Evolutionary conservation across 1,140 invertebrate genomes (phyloP).

Genomic region (Homarus americanus): DNA sequence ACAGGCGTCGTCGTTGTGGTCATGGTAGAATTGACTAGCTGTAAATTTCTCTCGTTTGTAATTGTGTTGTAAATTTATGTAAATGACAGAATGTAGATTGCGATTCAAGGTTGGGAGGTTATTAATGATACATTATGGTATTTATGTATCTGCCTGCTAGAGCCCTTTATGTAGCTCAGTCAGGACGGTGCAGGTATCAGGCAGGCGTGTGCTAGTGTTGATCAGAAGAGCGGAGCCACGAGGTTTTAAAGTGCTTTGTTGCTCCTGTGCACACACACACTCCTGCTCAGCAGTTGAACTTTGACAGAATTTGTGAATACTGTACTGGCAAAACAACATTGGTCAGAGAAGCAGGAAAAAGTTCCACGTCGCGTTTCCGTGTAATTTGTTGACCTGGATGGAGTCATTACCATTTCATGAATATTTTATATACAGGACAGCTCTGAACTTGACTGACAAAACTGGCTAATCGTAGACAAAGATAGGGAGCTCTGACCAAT

Average conservation of each 20-base stretch:
- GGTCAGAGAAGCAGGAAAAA: not conserved
- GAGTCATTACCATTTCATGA: constrained; percentile 12
- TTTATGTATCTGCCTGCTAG: too few relatives aligned
- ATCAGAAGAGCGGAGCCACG: too few relatives aligned
- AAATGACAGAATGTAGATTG: not conserved
- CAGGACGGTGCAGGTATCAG: too few relatives aligned
- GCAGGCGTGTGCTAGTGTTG: too few relatives aligned
- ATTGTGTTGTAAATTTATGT: not conserved
- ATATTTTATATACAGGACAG: not conserved
- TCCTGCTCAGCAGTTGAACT: too few relatives aligned
- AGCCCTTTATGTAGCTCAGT: too few relatives aligned
- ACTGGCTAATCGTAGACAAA: not conserved
- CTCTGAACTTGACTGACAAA: not conserved
- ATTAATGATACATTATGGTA: not conserved
- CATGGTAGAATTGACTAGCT: not conserved
- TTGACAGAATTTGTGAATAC: too few relatives aligned
- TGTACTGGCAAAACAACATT: too few relatives aligned
- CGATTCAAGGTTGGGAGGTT: not conserved
- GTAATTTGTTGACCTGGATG: not conserved
- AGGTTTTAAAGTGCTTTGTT: too few relatives aligned
- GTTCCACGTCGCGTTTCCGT: not conserved
- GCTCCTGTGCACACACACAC: too few relatives aligned
- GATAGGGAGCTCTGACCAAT: not conserved
- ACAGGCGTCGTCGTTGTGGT: not conserved
- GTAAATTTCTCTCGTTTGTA: not conserved